Base-by-base conservation (phyloP, 2,113 vertebrate genomes). In the mouse (Mus musculus) region DNA sequence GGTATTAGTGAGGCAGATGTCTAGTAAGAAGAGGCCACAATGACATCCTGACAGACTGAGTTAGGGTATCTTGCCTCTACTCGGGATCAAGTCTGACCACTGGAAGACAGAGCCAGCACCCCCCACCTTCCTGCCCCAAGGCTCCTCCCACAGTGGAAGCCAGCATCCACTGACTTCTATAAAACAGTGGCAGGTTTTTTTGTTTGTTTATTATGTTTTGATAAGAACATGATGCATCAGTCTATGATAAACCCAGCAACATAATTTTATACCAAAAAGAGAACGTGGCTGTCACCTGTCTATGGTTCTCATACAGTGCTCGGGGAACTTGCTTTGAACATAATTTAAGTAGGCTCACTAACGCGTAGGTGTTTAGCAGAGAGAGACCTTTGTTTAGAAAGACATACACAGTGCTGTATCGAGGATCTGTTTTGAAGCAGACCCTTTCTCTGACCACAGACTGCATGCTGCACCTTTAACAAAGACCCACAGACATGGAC, bases 221-320 rank as follows among this genome's bases (percentile, higher is more conserved):
- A 65, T 42, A 52, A 90, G 82, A 97, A 82, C 46, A n/a, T 49
- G 42, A n/a, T 36, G 36, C 7, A 87, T 30, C 75, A 94, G 75
- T 42, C 20, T 17, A 49, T 2, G 46, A 65, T 65, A 59, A 92
- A 92, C 54, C 33, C 26, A 65, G n/a, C 42, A 90, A 71, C 73
- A 81, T n/a, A 30, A 72, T 65, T 82, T 36, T 49, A 71, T 90
- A 20, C 67, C 39, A 28, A 46, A 82, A 94, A 65, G 14, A 95
- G 90, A 84, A 94, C 0, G 24, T 49, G 78, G 81, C 16, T 4
- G 2, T 26, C 39, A 19, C 28, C 85, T 33, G 36, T 36, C 56
- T 80, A 24, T 46, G 75, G 80, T 76, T 87, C 49, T 76, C 36
- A 36, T 2, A 14, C 10, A 5, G 7, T n/a, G n/a, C 82, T 30